Conservation (phyloP, 2,797 vertebrate species). For the Helicolenus hilgendorfi region DNA sequence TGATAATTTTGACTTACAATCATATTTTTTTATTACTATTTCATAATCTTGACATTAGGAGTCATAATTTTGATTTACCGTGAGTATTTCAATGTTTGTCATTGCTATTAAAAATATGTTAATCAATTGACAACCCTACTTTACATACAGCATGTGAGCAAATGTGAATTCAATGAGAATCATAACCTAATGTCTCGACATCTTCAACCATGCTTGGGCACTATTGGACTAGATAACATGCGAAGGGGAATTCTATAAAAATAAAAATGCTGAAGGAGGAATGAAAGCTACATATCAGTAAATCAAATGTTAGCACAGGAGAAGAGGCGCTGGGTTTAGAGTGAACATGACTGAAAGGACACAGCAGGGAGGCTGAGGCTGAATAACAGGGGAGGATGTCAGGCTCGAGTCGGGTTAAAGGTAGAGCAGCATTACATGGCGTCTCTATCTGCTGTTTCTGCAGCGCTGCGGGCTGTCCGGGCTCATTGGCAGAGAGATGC, state of each 20-base stretch:
- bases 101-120: too few species aligned
- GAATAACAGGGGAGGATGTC: not conserved
- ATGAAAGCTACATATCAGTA: not conserved
- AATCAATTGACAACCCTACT: fast-evolving
- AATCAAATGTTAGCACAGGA: not conserved
- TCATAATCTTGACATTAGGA: too few species aligned
- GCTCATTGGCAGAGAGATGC: constrained; percentile 49
- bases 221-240: not conserved
- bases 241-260: fast-evolving
- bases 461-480: constrained; percentile 44
- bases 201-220: not conserved
- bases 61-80: too few species aligned
- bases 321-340: not conserved
- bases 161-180: not conserved
- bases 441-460: constrained; percentile 73
- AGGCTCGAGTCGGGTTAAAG: not conserved
- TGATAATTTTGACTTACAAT: too few species aligned
- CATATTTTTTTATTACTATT: too few species aligned
- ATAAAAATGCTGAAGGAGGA: not conserved
- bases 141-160: not conserved
- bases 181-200: not conserved
- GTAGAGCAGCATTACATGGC: constrained; percentile 67
- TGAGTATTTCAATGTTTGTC: too few species aligned
- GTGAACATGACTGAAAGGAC: not conserved
- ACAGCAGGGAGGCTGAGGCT: not conserved